These are phyloP conservation scores for Indicator maculatus DNA, from an alignment of 2,113 vertebrate genomes.

Conservation along the genomic window DNA sequence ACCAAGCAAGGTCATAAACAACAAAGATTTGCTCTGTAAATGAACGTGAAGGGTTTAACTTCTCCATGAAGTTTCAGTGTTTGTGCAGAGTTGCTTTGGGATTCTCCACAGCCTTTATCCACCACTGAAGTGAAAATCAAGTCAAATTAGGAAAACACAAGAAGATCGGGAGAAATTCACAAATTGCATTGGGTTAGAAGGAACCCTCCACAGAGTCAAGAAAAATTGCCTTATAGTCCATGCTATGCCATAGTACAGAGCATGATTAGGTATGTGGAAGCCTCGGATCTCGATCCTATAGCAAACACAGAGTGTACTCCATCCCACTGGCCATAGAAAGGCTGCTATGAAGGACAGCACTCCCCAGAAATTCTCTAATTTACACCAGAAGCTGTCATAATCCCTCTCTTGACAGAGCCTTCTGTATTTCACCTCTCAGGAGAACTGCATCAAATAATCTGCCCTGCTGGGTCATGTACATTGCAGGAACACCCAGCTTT, in stretches of 20 bases:
- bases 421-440: neutral
- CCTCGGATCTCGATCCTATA: neutral
- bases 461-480: neutral
- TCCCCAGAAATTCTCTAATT: neutral
- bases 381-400: neutral
- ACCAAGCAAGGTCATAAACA: neutral
- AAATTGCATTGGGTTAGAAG: neutral
- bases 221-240: neutral
- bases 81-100: neutral
- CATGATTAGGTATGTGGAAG: neutral
- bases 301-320: neutral
- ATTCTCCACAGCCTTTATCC: neutral
- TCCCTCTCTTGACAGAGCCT: neutral
- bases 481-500: neutral
- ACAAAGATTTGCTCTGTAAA: neutral
- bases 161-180: neutral
- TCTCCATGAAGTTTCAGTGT: neutral
- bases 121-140: neutral
- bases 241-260: neutral
- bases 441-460: neutral
- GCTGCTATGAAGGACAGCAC: neutral
- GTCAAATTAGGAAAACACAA: neutral
- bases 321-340: neutral
- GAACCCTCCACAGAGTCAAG: neutral
- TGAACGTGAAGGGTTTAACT: neutral